Evolutionary conservation across 2,113 vertebrate genomes (phyloP).

Genomic region (Scomber colias): DNA sequence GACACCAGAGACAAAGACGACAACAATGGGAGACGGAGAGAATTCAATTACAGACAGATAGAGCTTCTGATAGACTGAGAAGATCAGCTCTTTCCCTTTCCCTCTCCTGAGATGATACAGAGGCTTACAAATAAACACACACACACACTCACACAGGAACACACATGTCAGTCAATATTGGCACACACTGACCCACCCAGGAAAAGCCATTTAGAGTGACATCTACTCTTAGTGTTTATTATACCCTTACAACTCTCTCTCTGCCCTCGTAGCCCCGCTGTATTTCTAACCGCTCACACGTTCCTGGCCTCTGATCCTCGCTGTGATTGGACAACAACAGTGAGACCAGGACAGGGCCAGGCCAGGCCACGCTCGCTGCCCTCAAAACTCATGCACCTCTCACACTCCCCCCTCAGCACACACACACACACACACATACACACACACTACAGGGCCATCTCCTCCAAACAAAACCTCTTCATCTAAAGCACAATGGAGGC

Average conservation of each 20-base stretch:
- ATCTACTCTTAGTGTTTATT: conserved; percentile 81
- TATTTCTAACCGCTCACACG: conserved; percentile 88
- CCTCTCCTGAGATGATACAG: conserved; percentile 55
- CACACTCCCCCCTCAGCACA: conserved; percentile 23
- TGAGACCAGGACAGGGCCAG: conserved; percentile 41
- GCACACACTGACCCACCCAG: conserved; percentile 95
- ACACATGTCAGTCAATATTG: conserved; percentile 92
- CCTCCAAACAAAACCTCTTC: conserved; percentile 97
- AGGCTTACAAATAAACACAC: conserved; percentile 33
- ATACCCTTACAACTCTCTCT: conserved; percentile 59
- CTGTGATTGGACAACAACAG: conserved; percentile 76
- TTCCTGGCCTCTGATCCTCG: conserved; percentile 68
- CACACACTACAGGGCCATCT: conserved; percentile 85
- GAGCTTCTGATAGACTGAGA: conserved; percentile 72
- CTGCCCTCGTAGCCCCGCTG: conserved; percentile 79
- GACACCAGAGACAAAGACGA: conserved; percentile 71
- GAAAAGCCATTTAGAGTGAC: conserved; percentile 99
- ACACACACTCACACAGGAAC: conserved; percentile 22
- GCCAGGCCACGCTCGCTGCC: conserved; percentile 36
- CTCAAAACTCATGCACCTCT: conserved; percentile 39
- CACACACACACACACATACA: conserved; percentile 36
- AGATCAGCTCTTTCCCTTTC: conserved; percentile 66
- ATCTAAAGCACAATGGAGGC: conserved; percentile 97
- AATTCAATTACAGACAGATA: conserved; percentile 79
- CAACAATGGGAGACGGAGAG: conserved; percentile 69